Conservation (phyloP, 2,113 vertebrate genomes). For the Sturnus vulgaris region DNA sequence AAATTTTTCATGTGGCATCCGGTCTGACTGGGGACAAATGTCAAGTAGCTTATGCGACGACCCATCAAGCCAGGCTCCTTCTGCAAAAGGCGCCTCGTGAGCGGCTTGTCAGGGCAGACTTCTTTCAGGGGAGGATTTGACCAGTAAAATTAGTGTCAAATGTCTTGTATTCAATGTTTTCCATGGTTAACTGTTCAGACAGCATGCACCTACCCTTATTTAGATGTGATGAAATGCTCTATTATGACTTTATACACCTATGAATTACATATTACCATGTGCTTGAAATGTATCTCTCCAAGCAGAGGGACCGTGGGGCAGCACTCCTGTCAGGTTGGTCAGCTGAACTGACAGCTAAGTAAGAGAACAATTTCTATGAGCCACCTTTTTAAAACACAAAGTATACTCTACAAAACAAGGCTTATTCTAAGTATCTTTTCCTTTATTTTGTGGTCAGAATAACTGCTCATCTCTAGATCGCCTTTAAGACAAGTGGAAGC, state of each 20-base stretch:
- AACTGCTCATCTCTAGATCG: background rate
- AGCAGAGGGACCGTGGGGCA: conserved; percentile 5
- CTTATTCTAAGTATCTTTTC: background rate
- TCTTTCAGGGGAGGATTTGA: conserved; percentile 65
- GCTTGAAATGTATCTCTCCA: conserved; percentile 26
- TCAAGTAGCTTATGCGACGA: conserved; percentile 83
- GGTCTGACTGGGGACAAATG: conserved; percentile 90
- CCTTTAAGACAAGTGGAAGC: background rate
- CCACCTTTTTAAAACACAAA: background rate
- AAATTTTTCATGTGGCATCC: conserved; percentile 92
- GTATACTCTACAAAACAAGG: accelerated
- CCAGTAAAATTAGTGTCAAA: conserved; percentile 68
- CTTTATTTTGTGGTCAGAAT: background rate
- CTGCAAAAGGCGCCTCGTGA: conserved; percentile 57
- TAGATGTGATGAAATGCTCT: conserved; percentile 55
- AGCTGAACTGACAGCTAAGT: background rate
- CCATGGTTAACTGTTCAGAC: conserved; percentile 43
- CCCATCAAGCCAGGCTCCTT: conserved; percentile 79
- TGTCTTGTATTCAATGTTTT: conserved; percentile 52
- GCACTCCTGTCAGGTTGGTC: background rate
- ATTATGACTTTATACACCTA: conserved; percentile 23
- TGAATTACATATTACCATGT: background rate
- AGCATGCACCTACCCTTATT: conserved; percentile 62
- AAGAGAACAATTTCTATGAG: background rate
- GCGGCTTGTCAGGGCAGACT: conserved; percentile 58